phyloP scores from a whole-genome alignment of 2,797 vertebrate genomes.

The Takifugu ocellatus region DNA sequence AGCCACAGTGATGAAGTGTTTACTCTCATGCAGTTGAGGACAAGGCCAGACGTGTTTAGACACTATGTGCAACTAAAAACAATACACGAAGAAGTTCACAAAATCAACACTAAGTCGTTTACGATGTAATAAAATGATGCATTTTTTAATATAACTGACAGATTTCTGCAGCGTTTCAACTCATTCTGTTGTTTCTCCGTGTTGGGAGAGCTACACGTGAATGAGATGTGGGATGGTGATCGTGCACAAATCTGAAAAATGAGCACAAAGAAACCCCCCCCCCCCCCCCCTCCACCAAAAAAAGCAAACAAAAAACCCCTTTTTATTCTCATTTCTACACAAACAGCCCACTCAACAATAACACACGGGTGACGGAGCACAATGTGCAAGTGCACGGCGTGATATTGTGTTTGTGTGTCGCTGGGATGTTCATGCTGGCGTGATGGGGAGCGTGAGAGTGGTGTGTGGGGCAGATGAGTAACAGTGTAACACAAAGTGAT shows the following conservation, averaged over 20 bases:
- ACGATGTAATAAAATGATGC: background rate
- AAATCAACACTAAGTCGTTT: background rate
- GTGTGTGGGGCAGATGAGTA: conserved; percentile 39
- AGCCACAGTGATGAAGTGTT: no score
- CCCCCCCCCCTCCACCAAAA: no score
- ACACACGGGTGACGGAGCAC: conserved; percentile 41
- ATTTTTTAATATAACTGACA: background rate
- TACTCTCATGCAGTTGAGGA: no score
- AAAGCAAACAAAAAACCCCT: conserved; percentile 32
- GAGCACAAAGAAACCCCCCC: conserved; percentile 51
- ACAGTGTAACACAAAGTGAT: conserved; percentile 31
- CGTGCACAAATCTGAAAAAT: conserved; percentile 72
- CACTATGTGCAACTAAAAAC: no score
- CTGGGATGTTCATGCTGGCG: conserved; percentile 52
- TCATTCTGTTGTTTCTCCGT: conserved; percentile 22
- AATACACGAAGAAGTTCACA: conserved; percentile 3
- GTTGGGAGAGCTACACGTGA: conserved; percentile 50
- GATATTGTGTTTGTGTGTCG: conserved; percentile 57
- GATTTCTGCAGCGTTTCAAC: conserved; percentile 20
- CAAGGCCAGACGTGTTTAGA: no score
- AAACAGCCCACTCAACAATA: conserved; percentile 56
- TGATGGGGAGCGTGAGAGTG: conserved; percentile 55
- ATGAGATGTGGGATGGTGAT: conserved; percentile 64
- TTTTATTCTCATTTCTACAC: conserved; percentile 56
- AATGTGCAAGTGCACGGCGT: conserved; percentile 52